Conservation (phyloP, 2,888 invertebrate species). For the Torymus auratus region DNA sequence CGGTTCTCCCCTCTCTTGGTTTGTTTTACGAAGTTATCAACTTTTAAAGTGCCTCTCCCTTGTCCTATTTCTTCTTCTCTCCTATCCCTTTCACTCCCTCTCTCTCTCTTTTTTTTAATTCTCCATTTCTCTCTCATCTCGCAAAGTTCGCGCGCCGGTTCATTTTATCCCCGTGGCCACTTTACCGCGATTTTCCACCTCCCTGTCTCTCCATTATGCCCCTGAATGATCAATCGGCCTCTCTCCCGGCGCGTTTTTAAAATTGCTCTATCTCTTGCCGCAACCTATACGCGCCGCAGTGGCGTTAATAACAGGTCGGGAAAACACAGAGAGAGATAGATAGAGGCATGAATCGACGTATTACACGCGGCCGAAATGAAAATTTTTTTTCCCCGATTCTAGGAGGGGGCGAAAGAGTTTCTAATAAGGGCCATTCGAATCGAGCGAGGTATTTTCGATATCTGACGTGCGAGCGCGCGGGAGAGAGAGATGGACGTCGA, state of each 20-base stretch:
- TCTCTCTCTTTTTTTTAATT: not conserved
- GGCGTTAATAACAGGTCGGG: slow-evolving; percentile 36
- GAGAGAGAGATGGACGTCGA: slow-evolving; percentile 13
- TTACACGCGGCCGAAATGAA: slow-evolving; percentile 28
- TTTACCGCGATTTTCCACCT: slow-evolving; percentile 51
- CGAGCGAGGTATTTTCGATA: slow-evolving; percentile 36
- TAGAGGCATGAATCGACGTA: not conserved
- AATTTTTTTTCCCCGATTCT: slow-evolving; percentile 28
- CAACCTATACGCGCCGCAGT: not conserved
- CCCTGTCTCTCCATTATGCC: slow-evolving; percentile 48
- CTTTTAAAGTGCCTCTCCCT: slow-evolving; percentile 40
- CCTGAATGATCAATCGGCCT: slow-evolving; percentile 63
- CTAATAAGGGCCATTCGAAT: slow-evolving; percentile 38
- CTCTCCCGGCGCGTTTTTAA: slow-evolving; percentile 60
- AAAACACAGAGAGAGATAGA: slow-evolving; percentile 18
- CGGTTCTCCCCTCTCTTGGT: slow-evolving; percentile 17
- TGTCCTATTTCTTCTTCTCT: not conserved
- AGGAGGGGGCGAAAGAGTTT: slow-evolving; percentile 2
- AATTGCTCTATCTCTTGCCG: slow-evolving; percentile 63
- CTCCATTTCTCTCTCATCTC: slow-evolving; percentile 2
- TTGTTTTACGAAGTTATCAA: slow-evolving; percentile 55
- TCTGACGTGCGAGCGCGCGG: not conserved
- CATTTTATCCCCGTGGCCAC: slow-evolving; percentile 37
- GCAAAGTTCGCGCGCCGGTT: slow-evolving; percentile 26
- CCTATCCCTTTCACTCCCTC: not conserved